Conservation (phyloP, 2,888 invertebrate species). For the Acronicta psi region DNA sequence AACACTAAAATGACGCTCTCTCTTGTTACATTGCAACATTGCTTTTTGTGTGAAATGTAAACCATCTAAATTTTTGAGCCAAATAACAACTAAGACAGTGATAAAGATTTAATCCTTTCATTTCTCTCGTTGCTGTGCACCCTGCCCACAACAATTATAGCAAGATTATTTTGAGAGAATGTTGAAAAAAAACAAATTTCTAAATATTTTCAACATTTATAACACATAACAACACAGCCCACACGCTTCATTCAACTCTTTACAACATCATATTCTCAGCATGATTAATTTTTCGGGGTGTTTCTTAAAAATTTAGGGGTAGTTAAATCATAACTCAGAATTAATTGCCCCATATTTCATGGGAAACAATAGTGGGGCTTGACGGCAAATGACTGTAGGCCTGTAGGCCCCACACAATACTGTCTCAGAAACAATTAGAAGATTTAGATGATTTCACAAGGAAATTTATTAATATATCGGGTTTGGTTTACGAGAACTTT, state of each 20-base stretch:
- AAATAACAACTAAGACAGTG: no score
- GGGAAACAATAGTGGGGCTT: constrained; percentile 60
- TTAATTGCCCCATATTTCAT: constrained; percentile 71
- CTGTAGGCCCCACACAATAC: constrained; percentile 58
- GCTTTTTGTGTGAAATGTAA: no score
- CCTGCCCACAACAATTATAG: no score
- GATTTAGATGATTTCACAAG: constrained; percentile 71
- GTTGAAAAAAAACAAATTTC: no score
- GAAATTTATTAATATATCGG: constrained; percentile 53
- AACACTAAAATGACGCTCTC: no score
- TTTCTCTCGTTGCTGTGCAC: no score
- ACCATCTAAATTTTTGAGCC: no score
- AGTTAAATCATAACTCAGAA: constrained; percentile 64
- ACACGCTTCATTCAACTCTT: constrained; percentile 41
- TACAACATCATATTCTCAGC: constrained; percentile 30
- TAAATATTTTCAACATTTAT: no score
- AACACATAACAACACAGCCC: constrained; percentile 10
- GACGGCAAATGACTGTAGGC: constrained; percentile 57
- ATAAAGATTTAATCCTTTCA: no score
- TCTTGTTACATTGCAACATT: no score
- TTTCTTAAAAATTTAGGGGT: constrained; percentile 63
- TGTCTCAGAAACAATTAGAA: constrained; percentile 71
- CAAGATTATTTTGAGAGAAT: no score
- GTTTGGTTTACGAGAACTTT: constrained; percentile 35
- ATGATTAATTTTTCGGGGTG: constrained; percentile 57